These are phyloP conservation scores for Apis dorsata DNA, from an alignment of 1,140 invertebrate species.

Conservation along the genomic window DNA sequence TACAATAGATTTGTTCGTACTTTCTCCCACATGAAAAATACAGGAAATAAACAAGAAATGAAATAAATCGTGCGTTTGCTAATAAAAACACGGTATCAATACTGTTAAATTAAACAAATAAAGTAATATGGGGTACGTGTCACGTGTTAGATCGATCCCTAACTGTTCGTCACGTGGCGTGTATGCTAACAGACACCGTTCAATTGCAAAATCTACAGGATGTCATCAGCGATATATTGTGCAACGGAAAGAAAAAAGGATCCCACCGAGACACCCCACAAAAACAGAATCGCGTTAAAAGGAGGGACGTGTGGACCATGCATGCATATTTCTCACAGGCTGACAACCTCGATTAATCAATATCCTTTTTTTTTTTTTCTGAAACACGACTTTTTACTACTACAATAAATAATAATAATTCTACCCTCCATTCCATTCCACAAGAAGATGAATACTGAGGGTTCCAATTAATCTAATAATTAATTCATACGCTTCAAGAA, in stretches of 20 bases:
- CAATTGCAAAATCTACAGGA: conserved; percentile 55
- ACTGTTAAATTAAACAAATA: conserved; percentile 76
- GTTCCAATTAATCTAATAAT: no score
- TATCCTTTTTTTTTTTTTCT: no score
- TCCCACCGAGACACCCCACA: conserved; percentile 47
- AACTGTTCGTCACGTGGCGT: conserved; percentile 61
- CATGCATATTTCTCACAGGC: background rate
- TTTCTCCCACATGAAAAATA: conserved; percentile 60
- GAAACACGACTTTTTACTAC: no score
- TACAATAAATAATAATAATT: no score
- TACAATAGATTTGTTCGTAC: background rate
- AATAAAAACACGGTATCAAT: conserved; percentile 66
- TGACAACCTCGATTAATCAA: no score
- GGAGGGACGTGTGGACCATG: background rate
- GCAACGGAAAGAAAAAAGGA: conserved; percentile 19
- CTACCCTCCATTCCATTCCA: no score
- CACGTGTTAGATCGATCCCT: conserved; percentile 56
- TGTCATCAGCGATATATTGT: conserved; percentile 64
- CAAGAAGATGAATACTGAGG: no score
- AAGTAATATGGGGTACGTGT: conserved; percentile 47
- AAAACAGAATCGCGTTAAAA: conserved; percentile 17
- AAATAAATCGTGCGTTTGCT: conserved; percentile 47
- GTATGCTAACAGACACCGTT: conserved; percentile 64
- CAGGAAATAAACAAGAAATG: conserved; percentile 41
- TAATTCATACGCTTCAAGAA: no score